These are phyloP conservation scores for Ameiurus melas DNA, from an alignment of 2,113 vertebrate species.

Conservation along the genomic window DNA sequence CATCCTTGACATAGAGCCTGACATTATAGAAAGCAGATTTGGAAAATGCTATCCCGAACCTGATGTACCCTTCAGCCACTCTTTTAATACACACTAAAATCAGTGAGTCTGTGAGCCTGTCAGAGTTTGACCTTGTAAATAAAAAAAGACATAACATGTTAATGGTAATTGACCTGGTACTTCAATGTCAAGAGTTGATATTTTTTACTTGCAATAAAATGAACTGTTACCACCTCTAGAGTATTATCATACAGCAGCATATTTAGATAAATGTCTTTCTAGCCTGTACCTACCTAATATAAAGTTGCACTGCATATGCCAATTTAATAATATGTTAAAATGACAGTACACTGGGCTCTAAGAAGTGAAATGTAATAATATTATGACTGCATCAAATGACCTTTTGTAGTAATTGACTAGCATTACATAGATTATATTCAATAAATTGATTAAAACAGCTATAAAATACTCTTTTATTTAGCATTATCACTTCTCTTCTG, in stretches of 20 bases:
- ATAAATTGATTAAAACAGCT: background rate
- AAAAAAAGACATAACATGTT: background rate
- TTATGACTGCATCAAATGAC: too few relatives aligned
- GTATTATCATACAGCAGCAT: background rate
- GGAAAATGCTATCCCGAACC: background rate
- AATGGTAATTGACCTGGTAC: background rate
- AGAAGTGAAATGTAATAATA: background rate
- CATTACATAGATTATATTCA: background rate
- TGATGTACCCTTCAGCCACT: background rate
- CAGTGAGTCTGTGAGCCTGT: background rate
- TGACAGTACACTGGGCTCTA: background rate
- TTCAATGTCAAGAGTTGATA: background rate
- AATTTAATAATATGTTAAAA: background rate
- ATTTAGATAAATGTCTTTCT: background rate
- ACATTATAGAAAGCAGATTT: background rate
- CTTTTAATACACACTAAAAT: background rate
- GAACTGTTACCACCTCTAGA: background rate
- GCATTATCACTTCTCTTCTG: background rate
- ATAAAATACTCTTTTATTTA: background rate
- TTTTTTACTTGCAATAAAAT: background rate
- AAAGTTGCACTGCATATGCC: background rate
- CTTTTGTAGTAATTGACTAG: background rate
- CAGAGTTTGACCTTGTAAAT: background rate
- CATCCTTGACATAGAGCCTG: background rate
- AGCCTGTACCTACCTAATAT: background rate